Evolutionary conservation across 2,888 invertebrate genomes (phyloP).

Genomic region (Agonopterix arenella): DNA sequence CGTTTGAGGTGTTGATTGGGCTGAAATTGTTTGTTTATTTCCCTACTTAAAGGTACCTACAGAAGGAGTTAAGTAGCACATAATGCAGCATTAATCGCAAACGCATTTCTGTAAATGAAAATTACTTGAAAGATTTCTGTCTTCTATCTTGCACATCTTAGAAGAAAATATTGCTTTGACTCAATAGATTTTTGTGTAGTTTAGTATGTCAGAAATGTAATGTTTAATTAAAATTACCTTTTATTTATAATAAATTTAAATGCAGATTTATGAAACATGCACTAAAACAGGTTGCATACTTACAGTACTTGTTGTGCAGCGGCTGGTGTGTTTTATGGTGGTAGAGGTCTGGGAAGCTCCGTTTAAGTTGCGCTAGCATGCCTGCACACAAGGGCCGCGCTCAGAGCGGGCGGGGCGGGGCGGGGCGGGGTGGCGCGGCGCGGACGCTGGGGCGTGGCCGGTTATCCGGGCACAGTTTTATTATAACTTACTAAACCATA

Average conservation of each 20-base stretch:
- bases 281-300: constrained; percentile 59
- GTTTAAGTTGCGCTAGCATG: constrained; percentile 92
- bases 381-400: constrained; percentile 82
- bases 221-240: too few relatives aligned
- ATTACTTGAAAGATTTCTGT: too few relatives aligned
- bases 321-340: constrained; percentile 86
- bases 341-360: constrained; percentile 91
- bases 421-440: constrained; percentile 9
- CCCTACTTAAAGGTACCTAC: too few relatives aligned
- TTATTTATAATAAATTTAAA: not conserved
- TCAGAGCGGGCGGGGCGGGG: constrained; percentile 59
- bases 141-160: too few relatives aligned
- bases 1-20: constrained; percentile 79
- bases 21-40: constrained; percentile 46
- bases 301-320: constrained; percentile 83
- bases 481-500: too few relatives aligned
- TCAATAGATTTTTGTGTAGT: too few relatives aligned
- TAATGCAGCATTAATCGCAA: too few relatives aligned
- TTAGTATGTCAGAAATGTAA: too few relatives aligned
- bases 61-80: too few relatives aligned
- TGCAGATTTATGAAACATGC: constrained; percentile 31
- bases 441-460: not conserved
- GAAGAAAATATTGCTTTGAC: too few relatives aligned
- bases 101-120: too few relatives aligned
- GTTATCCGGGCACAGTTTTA: not conserved